These are phyloP conservation scores for Pentamera pediparva DNA, from an alignment of 53 echinoderm and acorn worm genomes.

Conservation along the genomic window DNA sequence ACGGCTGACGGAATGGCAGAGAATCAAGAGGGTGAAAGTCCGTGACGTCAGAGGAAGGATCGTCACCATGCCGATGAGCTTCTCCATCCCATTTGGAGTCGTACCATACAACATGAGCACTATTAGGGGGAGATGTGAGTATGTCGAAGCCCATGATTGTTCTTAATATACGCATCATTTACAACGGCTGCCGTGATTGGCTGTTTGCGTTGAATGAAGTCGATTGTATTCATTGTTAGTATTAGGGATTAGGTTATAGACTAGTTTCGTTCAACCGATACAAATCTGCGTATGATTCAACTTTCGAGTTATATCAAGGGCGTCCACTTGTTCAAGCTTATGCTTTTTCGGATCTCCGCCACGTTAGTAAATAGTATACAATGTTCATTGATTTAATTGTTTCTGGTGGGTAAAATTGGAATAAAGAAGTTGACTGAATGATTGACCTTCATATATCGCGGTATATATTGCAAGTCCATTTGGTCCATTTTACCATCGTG, in stretches of 20 bases:
- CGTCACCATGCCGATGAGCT: conserved; percentile 73
- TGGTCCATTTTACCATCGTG: no score
- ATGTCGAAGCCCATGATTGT: neutral
- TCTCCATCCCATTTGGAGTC: conserved; percentile 65
- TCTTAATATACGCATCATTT: neutral
- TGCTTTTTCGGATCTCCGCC: no score
- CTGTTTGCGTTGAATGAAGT: no score
- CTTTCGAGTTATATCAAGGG: no score
- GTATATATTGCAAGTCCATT: no score
- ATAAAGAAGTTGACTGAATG: no score
- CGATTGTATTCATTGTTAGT: neutral
- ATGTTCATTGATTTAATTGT: no score
- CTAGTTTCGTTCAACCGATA: neutral
- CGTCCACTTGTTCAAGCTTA: no score
- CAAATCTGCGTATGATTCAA: neutral
- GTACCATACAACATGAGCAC: conserved; percentile 53
- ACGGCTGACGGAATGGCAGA: conserved; percentile 62
- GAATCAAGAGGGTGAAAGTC: conserved; percentile 66
- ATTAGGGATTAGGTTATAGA: neutral
- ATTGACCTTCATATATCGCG: no score
- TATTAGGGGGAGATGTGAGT: conserved; percentile 64
- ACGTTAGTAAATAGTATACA: no score
- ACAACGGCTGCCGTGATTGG: no score
- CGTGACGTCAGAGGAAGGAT: conserved; percentile 57
- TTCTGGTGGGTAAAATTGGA: no score